phyloP scores from a whole-genome alignment of 2,888 invertebrate species.

The Dolichopus griseipennis region DNA sequence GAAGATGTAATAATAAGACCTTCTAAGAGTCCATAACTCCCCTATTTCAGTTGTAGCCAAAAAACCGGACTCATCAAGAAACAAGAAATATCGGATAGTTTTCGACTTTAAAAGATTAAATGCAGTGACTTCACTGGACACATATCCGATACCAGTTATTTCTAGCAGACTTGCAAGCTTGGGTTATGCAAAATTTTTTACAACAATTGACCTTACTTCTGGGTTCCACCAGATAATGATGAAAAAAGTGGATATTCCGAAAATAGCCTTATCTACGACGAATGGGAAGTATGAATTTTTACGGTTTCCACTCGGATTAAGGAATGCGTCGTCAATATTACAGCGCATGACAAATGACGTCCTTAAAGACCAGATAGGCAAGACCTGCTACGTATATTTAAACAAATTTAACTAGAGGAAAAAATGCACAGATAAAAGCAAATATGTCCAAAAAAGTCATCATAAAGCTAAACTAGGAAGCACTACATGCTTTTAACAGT shows the following conservation, averaged over 20 bases:
- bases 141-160: constrained; percentile 15
- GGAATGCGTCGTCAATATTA: no score
- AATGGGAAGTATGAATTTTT: no score
- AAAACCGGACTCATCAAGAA: no score
- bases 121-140: constrained; percentile 13
- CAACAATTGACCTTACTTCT: no score
- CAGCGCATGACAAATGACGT: no score
- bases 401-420: no score
- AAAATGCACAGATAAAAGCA: no score
- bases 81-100: constrained; percentile 23
- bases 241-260: constrained; percentile 16
- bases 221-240: constrained; percentile 19
- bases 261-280: constrained; percentile 20
- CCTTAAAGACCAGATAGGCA: no score
- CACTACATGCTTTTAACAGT: constrained; percentile 14
- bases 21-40: constrained; percentile 28
- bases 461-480: constrained; percentile 8
- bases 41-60: constrained; percentile 27
- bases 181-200: constrained; percentile 15
- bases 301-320: no score
- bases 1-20: constrained; percentile 28
- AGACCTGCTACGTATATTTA: no score
- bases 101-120: constrained; percentile 22
- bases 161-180: constrained; percentile 22
- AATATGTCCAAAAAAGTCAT: constrained; percentile 19